Evolutionary conservation across 2,888 invertebrate species (phyloP).

Genomic region (Lutraria lutraria): DNA sequence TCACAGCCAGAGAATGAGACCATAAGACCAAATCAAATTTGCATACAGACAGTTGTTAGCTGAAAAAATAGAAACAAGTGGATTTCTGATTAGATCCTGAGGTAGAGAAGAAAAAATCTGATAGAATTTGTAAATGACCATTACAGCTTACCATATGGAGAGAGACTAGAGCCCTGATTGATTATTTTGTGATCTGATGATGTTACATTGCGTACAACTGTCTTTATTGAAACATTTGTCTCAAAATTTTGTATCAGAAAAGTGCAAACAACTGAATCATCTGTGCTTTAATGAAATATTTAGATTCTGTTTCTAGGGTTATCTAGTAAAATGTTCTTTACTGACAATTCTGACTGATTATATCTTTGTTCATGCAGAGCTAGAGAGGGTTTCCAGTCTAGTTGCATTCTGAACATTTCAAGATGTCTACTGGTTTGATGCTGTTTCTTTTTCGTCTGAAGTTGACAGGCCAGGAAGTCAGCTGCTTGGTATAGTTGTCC

Average conservation of each 20-base stretch:
- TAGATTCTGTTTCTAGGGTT: no score
- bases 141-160: not conserved
- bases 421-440: not conserved
- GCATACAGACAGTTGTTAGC: constrained; percentile 14
- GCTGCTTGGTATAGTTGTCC: not conserved
- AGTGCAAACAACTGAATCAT: no score
- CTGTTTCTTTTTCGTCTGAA: not conserved
- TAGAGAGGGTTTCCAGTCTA: not conserved
- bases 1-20: not conserved
- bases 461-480: constrained; percentile 1
- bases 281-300: no score
- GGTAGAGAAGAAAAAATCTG: not conserved
- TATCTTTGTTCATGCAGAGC: not conserved
- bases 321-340: not conserved
- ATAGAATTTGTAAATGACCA: constrained; percentile 10
- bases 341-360: not conserved
- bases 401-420: not conserved
- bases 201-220: not conserved
- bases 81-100: not conserved
- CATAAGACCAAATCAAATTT: not conserved
- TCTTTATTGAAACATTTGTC: not conserved
- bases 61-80: not conserved
- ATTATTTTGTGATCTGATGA: not conserved
- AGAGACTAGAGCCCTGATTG: not conserved
- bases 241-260: not conserved